phyloP scores from a whole-genome alignment of 2,113 vertebrate genomes.

The Daubentonia madagascariensis region DNA sequence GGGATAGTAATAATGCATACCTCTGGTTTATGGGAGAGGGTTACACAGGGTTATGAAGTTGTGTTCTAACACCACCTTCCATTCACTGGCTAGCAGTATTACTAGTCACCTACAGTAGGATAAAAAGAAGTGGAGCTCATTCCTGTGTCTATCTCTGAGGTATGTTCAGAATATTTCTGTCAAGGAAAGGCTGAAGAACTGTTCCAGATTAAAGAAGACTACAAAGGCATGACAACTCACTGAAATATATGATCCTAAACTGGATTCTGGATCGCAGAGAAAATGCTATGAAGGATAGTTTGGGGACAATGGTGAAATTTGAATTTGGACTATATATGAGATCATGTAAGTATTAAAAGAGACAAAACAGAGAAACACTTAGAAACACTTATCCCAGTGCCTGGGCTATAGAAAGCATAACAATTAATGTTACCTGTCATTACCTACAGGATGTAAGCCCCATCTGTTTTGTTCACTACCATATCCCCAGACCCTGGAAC shows the following conservation, averaged over 20 bases:
- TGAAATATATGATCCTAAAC: not conserved
- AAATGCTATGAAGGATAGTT: not conserved
- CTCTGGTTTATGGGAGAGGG: not conserved
- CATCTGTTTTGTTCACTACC: not conserved
- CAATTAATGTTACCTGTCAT: not conserved
- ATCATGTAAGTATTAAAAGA: not conserved
- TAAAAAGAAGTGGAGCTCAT: not conserved
- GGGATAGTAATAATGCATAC: not conserved
- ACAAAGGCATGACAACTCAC: not conserved
- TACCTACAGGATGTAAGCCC: not conserved
- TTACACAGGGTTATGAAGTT: not conserved
- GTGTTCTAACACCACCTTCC: not conserved
- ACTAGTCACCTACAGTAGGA: not conserved
- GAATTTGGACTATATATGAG: not conserved
- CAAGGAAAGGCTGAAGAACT: not conserved
- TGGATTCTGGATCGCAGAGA: not conserved
- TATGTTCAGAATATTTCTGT: not conserved
- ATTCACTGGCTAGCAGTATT: not conserved
- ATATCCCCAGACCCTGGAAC: not conserved
- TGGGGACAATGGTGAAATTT: not conserved
- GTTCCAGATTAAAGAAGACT: not conserved
- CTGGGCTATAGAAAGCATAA: not conserved
- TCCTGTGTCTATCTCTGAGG: not conserved
- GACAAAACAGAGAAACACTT: not conserved
- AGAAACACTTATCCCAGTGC: not conserved